Evolutionary conservation across 2,797 vertebrate species (phyloP), one percentile per base, ranked within the genome.

Genomic region (Cyclura pinguis): DNA sequence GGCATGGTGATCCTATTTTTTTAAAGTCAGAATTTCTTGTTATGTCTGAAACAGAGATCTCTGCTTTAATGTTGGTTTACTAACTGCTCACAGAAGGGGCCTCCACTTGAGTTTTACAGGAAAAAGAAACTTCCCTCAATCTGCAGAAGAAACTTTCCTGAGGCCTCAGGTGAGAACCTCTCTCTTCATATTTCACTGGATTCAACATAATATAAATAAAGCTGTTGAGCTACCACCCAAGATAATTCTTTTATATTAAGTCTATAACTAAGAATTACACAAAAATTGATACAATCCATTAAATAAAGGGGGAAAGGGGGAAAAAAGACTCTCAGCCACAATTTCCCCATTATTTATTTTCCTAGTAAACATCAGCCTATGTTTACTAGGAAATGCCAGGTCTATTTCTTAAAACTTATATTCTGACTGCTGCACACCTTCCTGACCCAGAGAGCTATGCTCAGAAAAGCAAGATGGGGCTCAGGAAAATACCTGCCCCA

Each of bases 391-490:
- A 4, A 72, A 72, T n/a, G 57, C 55, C 18, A 67, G 12, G 57
- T 77, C 24, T 84, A 27, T 18, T 64, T n/a, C 29, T 67, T 76
- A 83, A 47, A 62, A 2, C 7, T n/a, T 18, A 47, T 86, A 14
- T 47, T 38, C 35, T 42, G 52, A 22, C 5, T 80, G 62, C 62
- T 29, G n/a, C 42, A 50, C 32, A 93, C 27, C 42, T 59, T 29
- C 69, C 87, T 85, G 88, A 74, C 57, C 29, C n/a, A 89, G 14
- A 82, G 47, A 91, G 5, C 8, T 64, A 81, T 59, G 42, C 29
- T 13, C n/a, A 18, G 88, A 84, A 92, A 3, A 93, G 1, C 13
- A 91, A 87, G 47, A 90, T 2, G 59, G 10, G 92, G 84, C 38
- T 87, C 84, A 90, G 64, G 72, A 5, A 42, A 47, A 80, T 6